These are phyloP conservation scores for Eudemis profundana DNA, from an alignment of 2,888 invertebrate species.

Conservation along the genomic window DNA sequence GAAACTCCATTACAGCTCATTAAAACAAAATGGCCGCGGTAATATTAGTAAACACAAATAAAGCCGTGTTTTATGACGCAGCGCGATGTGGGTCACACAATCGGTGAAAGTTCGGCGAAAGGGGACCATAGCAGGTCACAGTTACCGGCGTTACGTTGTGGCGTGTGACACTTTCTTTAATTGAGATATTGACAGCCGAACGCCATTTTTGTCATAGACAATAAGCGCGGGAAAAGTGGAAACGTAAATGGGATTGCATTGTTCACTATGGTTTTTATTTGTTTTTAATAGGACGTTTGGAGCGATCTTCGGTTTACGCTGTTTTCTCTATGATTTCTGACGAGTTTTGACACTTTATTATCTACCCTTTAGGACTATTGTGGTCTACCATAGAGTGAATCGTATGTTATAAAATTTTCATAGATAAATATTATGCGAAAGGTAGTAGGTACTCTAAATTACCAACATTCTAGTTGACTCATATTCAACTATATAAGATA, in stretches of 20 bases:
- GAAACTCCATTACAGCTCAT: constrained; percentile 37
- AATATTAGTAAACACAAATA: constrained; percentile 45
- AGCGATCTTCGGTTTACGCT: too few species aligned
- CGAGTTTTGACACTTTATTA: too few species aligned
- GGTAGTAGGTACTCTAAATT: too few species aligned
- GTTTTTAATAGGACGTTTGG: constrained; percentile 5
- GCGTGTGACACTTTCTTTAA: constrained; percentile 76
- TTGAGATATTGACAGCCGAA: constrained; percentile 48
- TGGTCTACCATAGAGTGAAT: too few species aligned
- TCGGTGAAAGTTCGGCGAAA: constrained; percentile 80
- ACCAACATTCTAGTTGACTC: too few species aligned
- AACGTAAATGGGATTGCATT: constrained; percentile 26
- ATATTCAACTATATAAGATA: too few species aligned
- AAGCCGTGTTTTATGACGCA: constrained; percentile 43
- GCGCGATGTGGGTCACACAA: constrained; percentile 65
- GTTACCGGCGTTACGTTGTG: constrained; percentile 77
- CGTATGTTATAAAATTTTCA: too few species aligned
- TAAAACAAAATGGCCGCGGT: constrained; percentile 37
- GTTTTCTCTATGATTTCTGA: background rate
- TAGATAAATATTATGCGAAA: too few species aligned
- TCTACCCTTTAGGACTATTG: too few species aligned
- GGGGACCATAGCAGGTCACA: constrained; percentile 68
- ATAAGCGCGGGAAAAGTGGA: constrained; percentile 42
- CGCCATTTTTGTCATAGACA: constrained; percentile 45
- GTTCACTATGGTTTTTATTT: constrained; percentile 17